Conservation (phyloP, 2,888 invertebrate genomes). For the Aphodius sticticus region DNA sequence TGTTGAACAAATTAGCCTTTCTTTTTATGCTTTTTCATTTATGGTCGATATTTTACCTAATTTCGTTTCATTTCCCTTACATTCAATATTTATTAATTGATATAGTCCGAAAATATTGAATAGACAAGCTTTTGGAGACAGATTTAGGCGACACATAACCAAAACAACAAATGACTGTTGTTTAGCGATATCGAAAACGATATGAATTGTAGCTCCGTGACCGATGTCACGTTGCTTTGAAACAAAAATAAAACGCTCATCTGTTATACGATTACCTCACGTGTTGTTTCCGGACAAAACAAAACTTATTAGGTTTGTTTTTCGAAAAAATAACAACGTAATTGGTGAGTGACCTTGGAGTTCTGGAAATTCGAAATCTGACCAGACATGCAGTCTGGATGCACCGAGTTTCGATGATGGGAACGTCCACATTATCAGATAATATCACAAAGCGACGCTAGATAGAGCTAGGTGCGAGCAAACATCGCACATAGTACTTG, state of each 20-base stretch:
- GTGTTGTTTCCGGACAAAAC: neutral
- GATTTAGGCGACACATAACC: neutral
- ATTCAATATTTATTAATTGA: neutral
- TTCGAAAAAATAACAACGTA: neutral
- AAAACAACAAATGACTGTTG: neutral
- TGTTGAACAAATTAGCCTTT: no score
- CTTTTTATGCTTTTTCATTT: no score
- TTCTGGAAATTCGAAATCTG: neutral
- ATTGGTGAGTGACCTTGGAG: neutral
- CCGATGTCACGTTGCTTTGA: neutral
- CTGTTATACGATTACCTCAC: neutral
- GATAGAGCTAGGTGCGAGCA: neutral
- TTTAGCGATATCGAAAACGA: neutral
- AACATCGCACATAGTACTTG: neutral
- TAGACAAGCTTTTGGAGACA: no score
- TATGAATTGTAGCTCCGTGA: neutral
- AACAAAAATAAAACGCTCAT: neutral
- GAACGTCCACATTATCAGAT: neutral
- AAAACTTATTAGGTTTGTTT: neutral
- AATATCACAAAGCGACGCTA: neutral
- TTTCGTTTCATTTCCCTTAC: no score
- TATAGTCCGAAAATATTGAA: neutral
- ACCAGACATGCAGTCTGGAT: constrained; percentile 4
- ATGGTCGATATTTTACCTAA: no score
- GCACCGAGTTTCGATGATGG: neutral